Conservation (phyloP, 2,888 invertebrate species). For the Esperia sulphurella region DNA sequence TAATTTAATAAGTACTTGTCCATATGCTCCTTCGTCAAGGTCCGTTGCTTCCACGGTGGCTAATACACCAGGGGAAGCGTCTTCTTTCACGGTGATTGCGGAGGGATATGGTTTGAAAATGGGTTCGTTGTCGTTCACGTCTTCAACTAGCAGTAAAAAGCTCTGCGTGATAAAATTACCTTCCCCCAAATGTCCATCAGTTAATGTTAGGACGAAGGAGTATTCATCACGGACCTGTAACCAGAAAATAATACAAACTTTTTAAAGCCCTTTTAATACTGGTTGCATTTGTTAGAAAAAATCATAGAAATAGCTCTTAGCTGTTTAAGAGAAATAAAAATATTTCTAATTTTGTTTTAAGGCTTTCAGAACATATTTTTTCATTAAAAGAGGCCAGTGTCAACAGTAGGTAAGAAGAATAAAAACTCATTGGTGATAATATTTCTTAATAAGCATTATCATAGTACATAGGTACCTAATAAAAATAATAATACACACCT, state of each 20-base stretch:
- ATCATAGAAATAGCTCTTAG: neutral
- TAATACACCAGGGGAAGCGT: constrained; percentile 86
- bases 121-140: constrained; percentile 95
- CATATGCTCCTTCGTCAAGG: constrained; percentile 94
- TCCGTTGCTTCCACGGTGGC: constrained; percentile 92
- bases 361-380: neutral
- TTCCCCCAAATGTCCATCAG: constrained; percentile 91
- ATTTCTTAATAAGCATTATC: neutral
- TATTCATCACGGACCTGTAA: constrained; percentile 91
- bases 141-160: constrained; percentile 91
- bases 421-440: neutral
- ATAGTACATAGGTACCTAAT: neutral
- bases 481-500: constrained; percentile 76
- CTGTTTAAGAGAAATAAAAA: neutral
- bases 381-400: neutral
- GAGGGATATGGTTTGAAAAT: constrained; percentile 92
- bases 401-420: neutral
- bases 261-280: neutral
- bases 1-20: constrained; percentile 80
- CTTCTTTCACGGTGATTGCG: constrained; percentile 89
- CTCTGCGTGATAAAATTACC: constrained; percentile 95
- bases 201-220: constrained; percentile 91
- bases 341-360: neutral
- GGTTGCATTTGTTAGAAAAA: neutral
- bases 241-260: neutral